phyloP scores from a whole-genome alignment of 2,113 vertebrate genomes.

The Psittacula cyanocephala region DNA sequence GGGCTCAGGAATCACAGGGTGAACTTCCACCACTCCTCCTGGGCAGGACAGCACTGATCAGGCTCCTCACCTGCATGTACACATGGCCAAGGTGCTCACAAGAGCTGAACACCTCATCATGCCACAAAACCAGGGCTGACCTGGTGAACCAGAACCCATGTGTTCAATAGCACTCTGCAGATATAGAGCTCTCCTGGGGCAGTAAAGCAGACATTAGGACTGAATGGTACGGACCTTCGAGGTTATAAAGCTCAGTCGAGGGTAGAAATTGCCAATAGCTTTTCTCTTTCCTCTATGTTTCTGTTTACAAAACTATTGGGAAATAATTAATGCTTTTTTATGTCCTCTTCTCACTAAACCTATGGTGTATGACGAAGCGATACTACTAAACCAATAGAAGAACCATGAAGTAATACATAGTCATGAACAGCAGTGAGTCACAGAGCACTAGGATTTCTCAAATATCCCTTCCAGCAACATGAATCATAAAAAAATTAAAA shows the following conservation, averaged over 20 bases:
- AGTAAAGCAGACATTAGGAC: neutral
- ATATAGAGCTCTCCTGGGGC: neutral
- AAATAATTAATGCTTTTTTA: neutral
- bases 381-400: neutral
- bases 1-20: neutral
- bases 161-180: neutral
- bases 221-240: accelerated
- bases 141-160: neutral
- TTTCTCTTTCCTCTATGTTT: neutral
- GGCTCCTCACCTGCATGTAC: accelerated
- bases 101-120: neutral
- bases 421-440: neutral
- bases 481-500: neutral
- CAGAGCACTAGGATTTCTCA: neutral
- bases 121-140: neutral
- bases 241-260: neutral
- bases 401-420: neutral
- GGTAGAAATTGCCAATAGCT: neutral
- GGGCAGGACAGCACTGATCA: neutral
- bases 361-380: neutral
- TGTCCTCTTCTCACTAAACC: neutral
- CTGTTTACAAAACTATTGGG: neutral
- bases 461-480: neutral
- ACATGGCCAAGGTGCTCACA: accelerated
- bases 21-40: neutral